Evolutionary conservation across 2,797 vertebrate species (phyloP).

Genomic region (Erethizon dorsatum): DNA sequence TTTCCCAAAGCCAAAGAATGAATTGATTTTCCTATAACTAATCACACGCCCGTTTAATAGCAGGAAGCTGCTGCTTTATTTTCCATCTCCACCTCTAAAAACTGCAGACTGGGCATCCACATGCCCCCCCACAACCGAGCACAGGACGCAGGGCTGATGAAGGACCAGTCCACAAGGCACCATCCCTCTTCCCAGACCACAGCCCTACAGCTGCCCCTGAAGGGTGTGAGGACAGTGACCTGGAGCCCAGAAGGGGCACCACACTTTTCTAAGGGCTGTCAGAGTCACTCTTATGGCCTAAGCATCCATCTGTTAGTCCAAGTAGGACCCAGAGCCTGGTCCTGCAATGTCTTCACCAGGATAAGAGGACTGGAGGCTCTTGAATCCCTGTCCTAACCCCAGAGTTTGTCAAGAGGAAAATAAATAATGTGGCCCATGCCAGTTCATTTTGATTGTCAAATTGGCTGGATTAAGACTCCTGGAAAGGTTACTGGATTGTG

Average conservation of each 20-base stretch:
- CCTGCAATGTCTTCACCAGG: not conserved
- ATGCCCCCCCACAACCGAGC: rapidly evolving
- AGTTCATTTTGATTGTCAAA: not conserved
- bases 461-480: not conserved
- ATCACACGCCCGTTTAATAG: constrained; percentile 82
- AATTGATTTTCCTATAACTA: constrained; percentile 87
- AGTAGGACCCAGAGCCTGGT: not conserved
- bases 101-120: constrained; percentile 34
- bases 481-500: not conserved
- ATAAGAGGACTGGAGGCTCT: not conserved
- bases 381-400: not conserved
- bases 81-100: constrained; percentile 74
- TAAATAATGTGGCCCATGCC: not conserved
- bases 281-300: not conserved
- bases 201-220: not conserved
- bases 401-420: not conserved
- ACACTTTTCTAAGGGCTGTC: not conserved
- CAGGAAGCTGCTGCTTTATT: constrained; percentile 76
- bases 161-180: not conserved
- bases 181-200: not conserved
- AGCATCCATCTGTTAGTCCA: not conserved
- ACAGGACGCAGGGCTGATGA: constrained; percentile 15
- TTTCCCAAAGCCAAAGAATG: constrained; percentile 82
- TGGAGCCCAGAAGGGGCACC: not conserved
- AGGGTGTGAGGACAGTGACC: not conserved